Percentiles rank a stretch among this genome's conserved stretches.
Evolutionary conservation across 2,113 vertebrate species (phyloP).

Genomic region (Ptyas mucosa): DNA sequence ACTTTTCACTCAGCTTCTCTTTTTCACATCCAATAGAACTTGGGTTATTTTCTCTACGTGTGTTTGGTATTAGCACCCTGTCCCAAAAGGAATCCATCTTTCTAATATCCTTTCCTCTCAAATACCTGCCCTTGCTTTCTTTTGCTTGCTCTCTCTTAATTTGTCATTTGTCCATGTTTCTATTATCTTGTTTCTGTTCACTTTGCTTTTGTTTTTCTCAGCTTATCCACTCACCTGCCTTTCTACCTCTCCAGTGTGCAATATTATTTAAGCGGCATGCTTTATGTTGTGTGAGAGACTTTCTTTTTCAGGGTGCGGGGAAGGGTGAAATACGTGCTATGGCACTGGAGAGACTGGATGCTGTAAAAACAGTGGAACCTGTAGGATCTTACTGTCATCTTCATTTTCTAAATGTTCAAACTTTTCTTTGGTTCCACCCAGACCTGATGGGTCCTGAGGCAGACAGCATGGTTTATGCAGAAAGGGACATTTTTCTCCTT

Average conservation of each 20-base stretch:
- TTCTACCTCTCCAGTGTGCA: neutral
- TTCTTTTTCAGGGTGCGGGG: slow-evolving; percentile 9
- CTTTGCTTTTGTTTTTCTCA: neutral
- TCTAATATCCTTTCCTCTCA: neutral
- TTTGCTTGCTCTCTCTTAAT: neutral
- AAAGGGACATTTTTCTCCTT: neutral
- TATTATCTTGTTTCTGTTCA: neutral
- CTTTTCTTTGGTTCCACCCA: neutral
- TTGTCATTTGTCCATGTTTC: neutral
- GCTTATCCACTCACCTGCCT: neutral
- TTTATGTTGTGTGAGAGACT: neutral
- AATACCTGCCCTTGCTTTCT: neutral
- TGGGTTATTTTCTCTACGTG: fast-evolving
- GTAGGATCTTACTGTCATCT: slow-evolving; percentile 48
- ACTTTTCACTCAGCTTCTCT: neutral
- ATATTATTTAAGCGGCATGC: slow-evolving; percentile 40
- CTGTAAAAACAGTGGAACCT: slow-evolving; percentile 34
- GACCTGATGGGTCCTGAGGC: slow-evolving; percentile 8
- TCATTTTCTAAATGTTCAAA: slow-evolving; percentile 32
- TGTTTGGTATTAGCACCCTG: neutral
- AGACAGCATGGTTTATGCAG: neutral
- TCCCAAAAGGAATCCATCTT: neutral
- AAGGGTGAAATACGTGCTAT: slow-evolving; percentile 59
- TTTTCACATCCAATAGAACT: neutral
- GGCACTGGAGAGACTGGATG: slow-evolving; percentile 47